These are phyloP conservation scores for Liopterus haemorrhoidalis DNA, from an alignment of 2,888 invertebrate species.

Conservation along the genomic window DNA sequence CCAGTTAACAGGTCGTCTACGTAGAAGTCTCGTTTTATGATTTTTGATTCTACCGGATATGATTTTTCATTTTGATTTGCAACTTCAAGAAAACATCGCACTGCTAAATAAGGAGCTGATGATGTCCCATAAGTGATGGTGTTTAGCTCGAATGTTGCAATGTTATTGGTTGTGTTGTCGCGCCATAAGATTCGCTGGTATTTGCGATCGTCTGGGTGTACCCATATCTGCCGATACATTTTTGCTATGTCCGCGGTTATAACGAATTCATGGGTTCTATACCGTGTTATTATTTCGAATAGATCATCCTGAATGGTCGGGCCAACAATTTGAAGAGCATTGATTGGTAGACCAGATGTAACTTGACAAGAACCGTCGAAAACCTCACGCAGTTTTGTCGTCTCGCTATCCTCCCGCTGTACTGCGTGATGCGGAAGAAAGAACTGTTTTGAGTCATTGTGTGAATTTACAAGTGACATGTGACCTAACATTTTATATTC, in stretches of 20 bases:
- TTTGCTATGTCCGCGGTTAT: neutral
- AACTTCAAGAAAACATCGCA: neutral
- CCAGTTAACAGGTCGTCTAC: conserved; percentile 2
- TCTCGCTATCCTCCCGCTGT: too few relatives aligned
- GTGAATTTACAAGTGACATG: too few relatives aligned
- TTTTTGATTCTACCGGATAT: neutral
- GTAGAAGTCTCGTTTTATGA: neutral
- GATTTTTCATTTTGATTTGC: neutral
- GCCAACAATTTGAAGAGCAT: too few relatives aligned
- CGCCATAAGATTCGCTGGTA: conserved; percentile 2
- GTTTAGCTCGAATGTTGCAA: neutral
- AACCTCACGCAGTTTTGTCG: too few relatives aligned
- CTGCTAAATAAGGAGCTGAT: neutral
- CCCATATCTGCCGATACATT: too few relatives aligned
- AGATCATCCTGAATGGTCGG: too few relatives aligned
- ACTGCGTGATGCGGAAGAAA: too few relatives aligned
- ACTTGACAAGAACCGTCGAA: too few relatives aligned
- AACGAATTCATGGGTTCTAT: neutral
- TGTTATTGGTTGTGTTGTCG: neutral
- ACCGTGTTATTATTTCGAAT: too few relatives aligned
- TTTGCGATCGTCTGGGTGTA: neutral
- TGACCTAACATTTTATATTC: too few relatives aligned
- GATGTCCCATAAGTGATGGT: neutral
- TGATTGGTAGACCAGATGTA: too few relatives aligned
- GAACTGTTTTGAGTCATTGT: too few relatives aligned